These are phyloP conservation scores for Macaca fascicularis DNA, from an alignment of 2,113 vertebrate species.

Conservation along the genomic window T2T-MFA8v1.1 NC_088385.1:65359001-65359500, in stretches of 20 bases:
- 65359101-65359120: neutral
- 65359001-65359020: too few relatives aligned
- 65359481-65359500: neutral
- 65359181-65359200: neutral
- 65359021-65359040: neutral
- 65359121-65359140: neutral
- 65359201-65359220: neutral
- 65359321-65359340: neutral
- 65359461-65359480: neutral
- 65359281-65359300: too few relatives aligned
- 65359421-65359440: neutral
- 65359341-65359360: neutral
- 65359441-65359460: neutral
- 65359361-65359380: neutral
- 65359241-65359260: neutral
- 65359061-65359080: neutral
- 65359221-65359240: neutral
- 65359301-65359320: too few relatives aligned
- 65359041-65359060: neutral
- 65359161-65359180: neutral
- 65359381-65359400: neutral
- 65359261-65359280: neutral
- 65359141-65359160: neutral
- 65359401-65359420: neutral
- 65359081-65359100: neutral